Base-by-base conservation (phyloP, 2,113 vertebrate genomes). In the Pelobates fuscus region DNA sequence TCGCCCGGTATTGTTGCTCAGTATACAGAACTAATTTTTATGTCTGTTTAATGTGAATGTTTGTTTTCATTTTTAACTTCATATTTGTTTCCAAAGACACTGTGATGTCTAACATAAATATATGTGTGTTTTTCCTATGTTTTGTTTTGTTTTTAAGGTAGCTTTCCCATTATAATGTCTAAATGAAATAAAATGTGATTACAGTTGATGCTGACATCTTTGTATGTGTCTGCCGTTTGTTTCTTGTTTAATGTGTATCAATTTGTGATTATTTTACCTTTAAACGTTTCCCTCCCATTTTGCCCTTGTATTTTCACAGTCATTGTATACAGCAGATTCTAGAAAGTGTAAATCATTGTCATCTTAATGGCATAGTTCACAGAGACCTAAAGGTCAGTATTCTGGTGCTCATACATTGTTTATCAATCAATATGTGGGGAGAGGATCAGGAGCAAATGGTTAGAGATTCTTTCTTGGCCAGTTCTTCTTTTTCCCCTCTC, bases 261-360 rank as follows among this genome's bases (percentile, higher is more conserved):
- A 15, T 49, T 49, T 90, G 87, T 90, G 84, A 88, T 87, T 86
- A 85, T 89, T 83, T 88, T 93, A 85, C 88, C 90, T 90, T 92
- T 91, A 91, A 91, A 89, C 86, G 88, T 93, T 91, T 93, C 92
- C 91, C 90, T 92, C 87, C 89, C 90, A 90, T 91, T 93, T 85
- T 93, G 81, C 91, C 91, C 88, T 92, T 92, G 87, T 94, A 87
- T 94, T 92, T 94, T 91, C 89, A 82, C 94, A 95, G 95, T 94
- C 94, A 98, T 92, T 98, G 95, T 94, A 98, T 97, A 93, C 96
- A 98, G 92, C 96, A 98, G 94, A 97, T 97, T 94, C 92, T 97
- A 95, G 95, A 97, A 92, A 96, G 96, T 94, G 95, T 98, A 93
- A 96, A 94, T 95, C 95, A 97, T 89, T 97, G 94, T 92, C 96